Percentiles rank a stretch among this genome's conserved stretches.
Conservation (phyloP, 1,140 invertebrate species). For the Drosophila novamexicana region DNA sequence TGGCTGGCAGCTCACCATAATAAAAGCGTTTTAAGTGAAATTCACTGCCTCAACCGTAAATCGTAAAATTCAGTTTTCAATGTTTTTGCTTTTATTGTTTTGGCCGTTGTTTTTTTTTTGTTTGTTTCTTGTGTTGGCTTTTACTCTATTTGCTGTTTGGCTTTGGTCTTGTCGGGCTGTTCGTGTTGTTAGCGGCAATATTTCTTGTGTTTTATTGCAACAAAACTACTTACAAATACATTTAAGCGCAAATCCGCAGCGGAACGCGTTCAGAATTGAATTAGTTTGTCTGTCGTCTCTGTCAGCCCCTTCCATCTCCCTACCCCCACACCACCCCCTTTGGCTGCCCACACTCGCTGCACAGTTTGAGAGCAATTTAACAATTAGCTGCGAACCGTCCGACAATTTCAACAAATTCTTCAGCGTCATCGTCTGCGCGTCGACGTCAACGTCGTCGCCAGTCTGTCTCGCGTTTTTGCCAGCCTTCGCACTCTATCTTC, state of each 20-base stretch:
- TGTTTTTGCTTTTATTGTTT: slow-evolving; percentile 33
- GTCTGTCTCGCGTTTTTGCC: slow-evolving; percentile 51
- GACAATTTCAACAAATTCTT: slow-evolving; percentile 17
- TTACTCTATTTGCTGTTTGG: slow-evolving; percentile 28
- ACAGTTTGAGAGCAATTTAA: slow-evolving; percentile 44
- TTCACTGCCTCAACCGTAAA: slow-evolving; percentile 74
- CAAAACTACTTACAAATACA: slow-evolving; percentile 48
- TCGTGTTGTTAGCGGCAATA: slow-evolving; percentile 27
- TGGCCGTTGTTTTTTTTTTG: slow-evolving; percentile 10
- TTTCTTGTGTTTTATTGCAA: slow-evolving; percentile 45
- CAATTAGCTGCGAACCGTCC: slow-evolving; percentile 47
- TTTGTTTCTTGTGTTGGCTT: slow-evolving; percentile 23
- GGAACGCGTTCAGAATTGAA: slow-evolving; percentile 47
- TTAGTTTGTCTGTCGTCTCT: slow-evolving; percentile 9
- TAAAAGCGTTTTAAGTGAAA: slow-evolving; percentile 82
- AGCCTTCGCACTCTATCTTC: slow-evolving; percentile 2
- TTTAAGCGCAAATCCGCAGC: slow-evolving; percentile 43
- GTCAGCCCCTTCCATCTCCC: background rate
- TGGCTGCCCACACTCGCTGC: background rate
- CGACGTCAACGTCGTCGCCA: slow-evolving; percentile 27
- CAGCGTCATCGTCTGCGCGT: background rate
- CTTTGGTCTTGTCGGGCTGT: slow-evolving; percentile 20
- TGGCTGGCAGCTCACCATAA: slow-evolving; percentile 59
- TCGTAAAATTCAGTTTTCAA: slow-evolving; percentile 79
- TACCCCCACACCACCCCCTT: background rate